These are phyloP conservation scores for Hyalella azteca DNA, from an alignment of 2,888 invertebrate genomes.

Conservation along the genomic window DNA sequence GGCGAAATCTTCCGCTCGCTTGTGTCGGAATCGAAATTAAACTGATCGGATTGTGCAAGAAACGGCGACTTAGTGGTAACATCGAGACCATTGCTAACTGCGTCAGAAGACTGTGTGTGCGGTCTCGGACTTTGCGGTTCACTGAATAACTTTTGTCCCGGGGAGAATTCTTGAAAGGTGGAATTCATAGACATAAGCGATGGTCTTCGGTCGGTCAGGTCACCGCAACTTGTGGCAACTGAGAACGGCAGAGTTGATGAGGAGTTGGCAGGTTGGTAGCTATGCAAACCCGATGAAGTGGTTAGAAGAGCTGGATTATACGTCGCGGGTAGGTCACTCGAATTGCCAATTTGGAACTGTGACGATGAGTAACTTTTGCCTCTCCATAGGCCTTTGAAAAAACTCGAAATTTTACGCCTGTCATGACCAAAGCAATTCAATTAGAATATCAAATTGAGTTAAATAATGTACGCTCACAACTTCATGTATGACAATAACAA, in stretches of 20 bases:
- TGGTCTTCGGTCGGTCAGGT: background rate
- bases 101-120: background rate
- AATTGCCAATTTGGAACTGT: background rate
- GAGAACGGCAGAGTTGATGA: background rate
- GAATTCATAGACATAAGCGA: background rate
- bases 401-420: background rate
- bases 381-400: background rate
- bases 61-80: background rate
- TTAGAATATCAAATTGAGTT: background rate
- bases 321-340: background rate
- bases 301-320: background rate
- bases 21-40: background rate
- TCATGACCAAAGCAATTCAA: background rate
- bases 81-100: background rate
- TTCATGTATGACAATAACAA: too few species aligned
- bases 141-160: background rate
- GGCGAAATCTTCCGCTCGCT: conserved; percentile 4
- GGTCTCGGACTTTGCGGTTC: background rate
- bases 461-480: background rate
- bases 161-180: background rate
- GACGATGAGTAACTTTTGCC: conserved; percentile 26
- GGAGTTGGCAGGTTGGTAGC: too few species aligned
- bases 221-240: background rate
- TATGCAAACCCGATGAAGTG: background rate
- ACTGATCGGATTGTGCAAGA: background rate